These are phyloP conservation scores for Encarsia formosa DNA, from an alignment of 2,888 invertebrate species.

Conservation along the genomic window DNA sequence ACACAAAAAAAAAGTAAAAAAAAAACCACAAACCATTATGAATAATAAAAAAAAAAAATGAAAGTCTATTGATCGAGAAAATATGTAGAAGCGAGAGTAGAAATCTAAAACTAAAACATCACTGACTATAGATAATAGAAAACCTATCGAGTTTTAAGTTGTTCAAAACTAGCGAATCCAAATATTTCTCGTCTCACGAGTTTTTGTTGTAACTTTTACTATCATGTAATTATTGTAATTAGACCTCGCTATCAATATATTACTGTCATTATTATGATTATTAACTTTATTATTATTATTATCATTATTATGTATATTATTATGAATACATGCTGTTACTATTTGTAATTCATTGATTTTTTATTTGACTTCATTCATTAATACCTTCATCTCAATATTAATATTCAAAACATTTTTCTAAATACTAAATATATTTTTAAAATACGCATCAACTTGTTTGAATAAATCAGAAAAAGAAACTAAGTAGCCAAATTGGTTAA, in stretches of 20 bases:
- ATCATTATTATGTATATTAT: slow-evolving; percentile 37
- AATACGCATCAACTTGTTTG: not conserved
- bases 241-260: slow-evolving; percentile 46
- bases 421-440: slow-evolving; percentile 38
- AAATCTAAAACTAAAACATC: not conserved
- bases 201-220: slow-evolving; percentile 49
- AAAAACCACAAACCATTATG: too few species aligned
- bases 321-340: slow-evolving; percentile 51
- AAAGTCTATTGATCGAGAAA: slow-evolving; percentile 20
- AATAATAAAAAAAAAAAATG: slow-evolving; percentile 2
- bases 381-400: slow-evolving; percentile 38
- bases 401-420: slow-evolving; percentile 51
- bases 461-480: not conserved
- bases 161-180: slow-evolving; percentile 1
- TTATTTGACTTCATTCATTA: slow-evolving; percentile 20
- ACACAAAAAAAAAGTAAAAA: too few species aligned
- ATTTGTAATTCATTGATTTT: slow-evolving; percentile 44
- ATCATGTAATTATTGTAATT: slow-evolving; percentile 51
- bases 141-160: too few species aligned
- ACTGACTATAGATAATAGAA: not conserved
- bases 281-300: slow-evolving; percentile 23
- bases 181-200: slow-evolving; percentile 41
- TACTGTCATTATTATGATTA: slow-evolving; percentile 29
- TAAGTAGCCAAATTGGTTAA: slow-evolving; percentile 1
- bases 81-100: slow-evolving; percentile 7